phyloP scores from a whole-genome alignment of 2,797 vertebrate genomes.

The Enteromius fasciolatus region DNA sequence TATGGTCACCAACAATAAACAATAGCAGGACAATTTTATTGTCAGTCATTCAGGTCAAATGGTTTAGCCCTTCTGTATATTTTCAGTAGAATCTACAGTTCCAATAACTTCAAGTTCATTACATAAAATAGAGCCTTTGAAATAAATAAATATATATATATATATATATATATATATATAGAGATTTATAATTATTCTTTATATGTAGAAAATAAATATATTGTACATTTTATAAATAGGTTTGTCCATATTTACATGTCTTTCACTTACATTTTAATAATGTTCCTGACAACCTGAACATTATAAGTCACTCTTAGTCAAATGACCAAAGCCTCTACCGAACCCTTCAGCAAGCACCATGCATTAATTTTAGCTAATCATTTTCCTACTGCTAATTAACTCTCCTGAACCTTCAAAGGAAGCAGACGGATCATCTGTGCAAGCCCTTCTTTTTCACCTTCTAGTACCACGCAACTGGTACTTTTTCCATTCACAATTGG shows the following conservation, averaged over 20 bases:
- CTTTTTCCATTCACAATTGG: constrained; percentile 36
- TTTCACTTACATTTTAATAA: constrained; percentile 87
- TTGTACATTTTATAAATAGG: constrained; percentile 99
- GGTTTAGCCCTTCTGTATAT: constrained; percentile 71
- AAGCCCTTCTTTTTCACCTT: constrained; percentile 54
- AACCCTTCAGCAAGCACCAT: constrained; percentile 64
- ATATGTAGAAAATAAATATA: constrained; percentile 99
- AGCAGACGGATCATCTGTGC: constrained; percentile 68
- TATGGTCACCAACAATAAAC: constrained; percentile 72
- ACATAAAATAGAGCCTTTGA: constrained; percentile 99
- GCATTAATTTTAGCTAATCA: constrained; percentile 47
- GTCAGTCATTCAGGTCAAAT: constrained; percentile 83
- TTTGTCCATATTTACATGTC: constrained; percentile 91
- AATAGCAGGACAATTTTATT: constrained; percentile 95
- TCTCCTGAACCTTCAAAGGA: constrained; percentile 56
- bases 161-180: constrained; percentile 88
- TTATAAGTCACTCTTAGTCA: constrained; percentile 76
- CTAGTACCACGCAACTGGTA: constrained; percentile 24
- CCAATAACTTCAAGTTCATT: constrained; percentile 94
- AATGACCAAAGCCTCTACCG: constrained; percentile 39
- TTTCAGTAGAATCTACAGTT: constrained; percentile 96
- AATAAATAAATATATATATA: constrained; percentile 99
- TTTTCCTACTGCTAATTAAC: background rate
- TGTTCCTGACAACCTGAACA: constrained; percentile 83
- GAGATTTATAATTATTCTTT: constrained; percentile 91